These are phyloP conservation scores for Radopholus similis DNA, from an alignment of 1,140 invertebrate species.

Conservation along the genomic window DNA sequence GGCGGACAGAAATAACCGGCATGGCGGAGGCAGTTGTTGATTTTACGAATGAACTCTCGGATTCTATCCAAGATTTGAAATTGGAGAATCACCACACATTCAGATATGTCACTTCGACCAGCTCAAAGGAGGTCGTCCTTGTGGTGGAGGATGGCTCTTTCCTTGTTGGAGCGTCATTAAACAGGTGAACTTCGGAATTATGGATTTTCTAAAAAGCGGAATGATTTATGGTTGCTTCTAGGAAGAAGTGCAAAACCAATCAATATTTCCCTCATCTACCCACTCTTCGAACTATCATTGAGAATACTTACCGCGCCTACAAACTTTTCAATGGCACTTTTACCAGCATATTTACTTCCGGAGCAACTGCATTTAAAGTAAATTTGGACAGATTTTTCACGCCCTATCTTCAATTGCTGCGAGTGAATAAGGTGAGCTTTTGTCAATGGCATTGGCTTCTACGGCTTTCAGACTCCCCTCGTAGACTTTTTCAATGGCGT, in stretches of 20 bases:
- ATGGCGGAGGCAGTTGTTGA: slow-evolving; percentile 33
- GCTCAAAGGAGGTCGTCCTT: slow-evolving; percentile 27
- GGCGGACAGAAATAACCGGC: slow-evolving; percentile 32
- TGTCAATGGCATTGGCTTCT: not conserved
- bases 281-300: slow-evolving; percentile 23
- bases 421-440: slow-evolving; percentile 19
- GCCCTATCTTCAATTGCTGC: slow-evolving; percentile 25
- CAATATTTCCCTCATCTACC: slow-evolving; percentile 34
- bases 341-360: not conserved
- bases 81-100: not conserved
- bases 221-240: not conserved
- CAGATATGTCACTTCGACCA: slow-evolving; percentile 31
- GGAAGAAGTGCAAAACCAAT: slow-evolving; percentile 21
- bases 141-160: slow-evolving; percentile 28
- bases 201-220: not conserved
- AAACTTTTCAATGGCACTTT: slow-evolving; percentile 33
- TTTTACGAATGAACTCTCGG: slow-evolving; percentile 19
- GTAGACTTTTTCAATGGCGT: slow-evolving; percentile 34
- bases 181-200: slow-evolving; percentile 18
- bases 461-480: slow-evolving; percentile 24
- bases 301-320: slow-evolving; percentile 24
- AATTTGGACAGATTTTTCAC: slow-evolving; percentile 22
- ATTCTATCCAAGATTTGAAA: not conserved
- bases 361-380: slow-evolving; percentile 17
- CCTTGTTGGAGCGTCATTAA: slow-evolving; percentile 27